phyloP scores from a whole-genome alignment of 2,797 vertebrate species.

The Rallus crepitans region DNA sequence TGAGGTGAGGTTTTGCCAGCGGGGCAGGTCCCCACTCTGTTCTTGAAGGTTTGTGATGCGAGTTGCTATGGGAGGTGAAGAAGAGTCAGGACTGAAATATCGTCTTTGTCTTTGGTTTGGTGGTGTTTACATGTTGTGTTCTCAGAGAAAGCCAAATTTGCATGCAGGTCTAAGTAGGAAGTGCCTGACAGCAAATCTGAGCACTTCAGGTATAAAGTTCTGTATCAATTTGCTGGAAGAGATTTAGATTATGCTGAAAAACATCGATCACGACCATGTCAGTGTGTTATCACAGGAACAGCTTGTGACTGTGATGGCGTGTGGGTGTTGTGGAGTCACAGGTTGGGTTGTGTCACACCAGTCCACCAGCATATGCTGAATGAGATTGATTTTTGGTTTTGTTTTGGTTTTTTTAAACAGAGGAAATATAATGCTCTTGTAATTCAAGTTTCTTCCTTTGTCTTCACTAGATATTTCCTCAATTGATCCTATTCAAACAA shows the following conservation, averaged over 20 bases:
- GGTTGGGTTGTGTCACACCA: neutral
- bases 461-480: neutral
- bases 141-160: neutral
- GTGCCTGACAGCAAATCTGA: neutral
- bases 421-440: neutral
- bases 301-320: neutral
- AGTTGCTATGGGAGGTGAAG: neutral
- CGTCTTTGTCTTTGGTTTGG: neutral
- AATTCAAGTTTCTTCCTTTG: neutral
- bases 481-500: neutral
- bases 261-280: rapidly evolving
- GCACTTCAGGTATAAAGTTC: neutral
- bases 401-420: neutral
- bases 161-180: neutral
- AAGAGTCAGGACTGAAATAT: neutral
- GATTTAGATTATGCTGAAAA: neutral
- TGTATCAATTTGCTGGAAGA: neutral
- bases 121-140: neutral
- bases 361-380: rapidly evolving
- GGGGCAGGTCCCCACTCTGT: rapidly evolving
- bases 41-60: neutral
- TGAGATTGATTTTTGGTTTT: neutral
- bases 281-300: neutral
- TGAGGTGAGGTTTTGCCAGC: neutral
- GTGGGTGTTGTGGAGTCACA: neutral